phyloP scores from a whole-genome alignment of 2,113 vertebrate species.

The Hypanus sabinus region DNA sequence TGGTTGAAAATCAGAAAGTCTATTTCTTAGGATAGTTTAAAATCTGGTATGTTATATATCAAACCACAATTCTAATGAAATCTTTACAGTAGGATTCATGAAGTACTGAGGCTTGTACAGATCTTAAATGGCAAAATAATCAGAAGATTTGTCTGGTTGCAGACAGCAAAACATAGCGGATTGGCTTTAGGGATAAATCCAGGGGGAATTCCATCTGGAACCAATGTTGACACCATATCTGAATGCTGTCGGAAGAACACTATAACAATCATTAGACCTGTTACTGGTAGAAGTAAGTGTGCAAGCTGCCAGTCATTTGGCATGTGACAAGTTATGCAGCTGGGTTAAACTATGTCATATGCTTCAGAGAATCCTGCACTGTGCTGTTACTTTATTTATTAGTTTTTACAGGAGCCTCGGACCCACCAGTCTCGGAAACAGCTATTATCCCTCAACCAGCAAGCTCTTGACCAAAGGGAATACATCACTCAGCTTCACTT shows the following conservation, averaged over 20 bases:
- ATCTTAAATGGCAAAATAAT: slow-evolving; percentile 7
- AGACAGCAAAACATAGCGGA: neutral
- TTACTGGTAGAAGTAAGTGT: neutral
- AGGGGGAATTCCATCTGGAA: neutral
- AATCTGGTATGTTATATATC: neutral
- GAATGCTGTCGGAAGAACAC: neutral
- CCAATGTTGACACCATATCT: neutral
- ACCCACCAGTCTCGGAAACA: too few species aligned
- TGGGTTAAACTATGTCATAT: neutral
- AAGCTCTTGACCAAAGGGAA: too few species aligned
- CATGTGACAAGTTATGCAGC: neutral
- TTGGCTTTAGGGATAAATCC: neutral
- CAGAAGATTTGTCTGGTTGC: neutral
- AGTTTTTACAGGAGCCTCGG: too few species aligned
- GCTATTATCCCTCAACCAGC: too few species aligned
- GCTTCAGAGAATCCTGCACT: neutral
- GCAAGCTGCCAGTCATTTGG: neutral
- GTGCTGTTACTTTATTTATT: too few species aligned
- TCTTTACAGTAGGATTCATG: neutral
- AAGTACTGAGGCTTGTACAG: neutral
- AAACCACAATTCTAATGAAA: neutral
- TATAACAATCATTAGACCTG: neutral
- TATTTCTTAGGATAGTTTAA: neutral
- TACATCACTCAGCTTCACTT: too few species aligned
- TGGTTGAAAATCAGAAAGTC: neutral